Evolutionary conservation across 2,888 invertebrate genomes (phyloP), one percentile per base, ranked within the genome.

Genomic region (Melanotus villosus): DNA sequence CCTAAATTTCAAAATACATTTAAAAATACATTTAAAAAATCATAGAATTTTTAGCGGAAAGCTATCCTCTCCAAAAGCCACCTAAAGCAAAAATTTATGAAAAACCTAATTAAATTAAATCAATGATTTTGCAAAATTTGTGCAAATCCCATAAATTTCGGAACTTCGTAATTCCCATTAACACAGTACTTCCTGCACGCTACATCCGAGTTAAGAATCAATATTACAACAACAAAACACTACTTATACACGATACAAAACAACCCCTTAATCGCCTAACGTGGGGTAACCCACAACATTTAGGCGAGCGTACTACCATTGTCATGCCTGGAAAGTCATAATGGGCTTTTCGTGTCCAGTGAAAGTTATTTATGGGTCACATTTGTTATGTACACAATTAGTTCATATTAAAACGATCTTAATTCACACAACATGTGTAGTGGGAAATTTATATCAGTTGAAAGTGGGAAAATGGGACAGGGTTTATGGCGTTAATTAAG

Each of bases 331-430:
- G 47, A 1, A 18, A 32, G 14, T 1, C 14, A 16, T 34, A 32
- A 32, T 32, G 18, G 32, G 52, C 52, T 30, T 12, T 52, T 32
- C 52, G 32, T 34, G 52, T 32, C 52, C 47, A 26, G 52, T 12
- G 26, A 23, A 50, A n/a, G 50, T 18, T 52, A 52, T 52, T 52
- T 52, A 52, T 52, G 52, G 16, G 32, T 18, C 26, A 50, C 52
- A 32, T 52, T 52, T 52, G 52, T 32, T 18, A 30, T n/a, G 32
- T 16, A 32, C 52, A 32, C 52, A 32, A 32, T 52, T 52, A 52
- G 32, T 32, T 23, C 10, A 32, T 32, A 52, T 52, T 26, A 50
- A 16, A 26, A 18, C 52, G 52, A 52, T 4, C 50, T 21, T 23
- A 23, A 23, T 47, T 47, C 6, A 23, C 23, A 12, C 23, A 19